Evolutionary conservation across 2,888 invertebrate genomes (phyloP).

Genomic region (Ptilodon capucinus): DNA sequence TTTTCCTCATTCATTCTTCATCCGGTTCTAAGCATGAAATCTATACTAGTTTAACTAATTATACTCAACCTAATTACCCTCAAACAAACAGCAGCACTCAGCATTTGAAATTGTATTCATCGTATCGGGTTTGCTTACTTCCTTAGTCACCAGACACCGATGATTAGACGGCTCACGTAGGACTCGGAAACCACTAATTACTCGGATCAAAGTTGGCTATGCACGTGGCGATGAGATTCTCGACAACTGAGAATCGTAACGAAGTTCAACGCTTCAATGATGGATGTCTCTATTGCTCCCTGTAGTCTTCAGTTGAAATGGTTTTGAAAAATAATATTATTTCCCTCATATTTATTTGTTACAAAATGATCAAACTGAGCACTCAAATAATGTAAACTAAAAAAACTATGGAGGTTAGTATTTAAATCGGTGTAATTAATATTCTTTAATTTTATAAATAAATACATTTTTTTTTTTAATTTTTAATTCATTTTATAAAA

Average conservation of each 20-base stretch:
- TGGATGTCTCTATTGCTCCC: not conserved
- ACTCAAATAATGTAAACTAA: too few species aligned
- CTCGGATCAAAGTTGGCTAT: not conserved
- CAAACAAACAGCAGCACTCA: not conserved
- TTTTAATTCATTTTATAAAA: too few species aligned
- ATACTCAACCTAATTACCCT: not conserved
- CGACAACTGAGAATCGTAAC: constrained; percentile 3
- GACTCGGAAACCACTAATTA: not conserved
- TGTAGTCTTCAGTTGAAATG: not conserved
- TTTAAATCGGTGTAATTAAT: too few species aligned
- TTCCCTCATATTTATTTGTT: too few species aligned
- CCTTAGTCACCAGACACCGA: not conserved
- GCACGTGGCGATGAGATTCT: not conserved
- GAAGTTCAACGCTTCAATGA: not conserved
- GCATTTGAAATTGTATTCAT: not conserved
- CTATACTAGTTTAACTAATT: too few species aligned
- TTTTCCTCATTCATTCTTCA: too few species aligned
- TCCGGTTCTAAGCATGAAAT: too few species aligned
- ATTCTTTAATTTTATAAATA: too few species aligned
- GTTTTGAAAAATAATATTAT: too few species aligned
- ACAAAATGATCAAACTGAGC: too few species aligned
- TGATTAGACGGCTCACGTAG: not conserved
- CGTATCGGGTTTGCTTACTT: not conserved
- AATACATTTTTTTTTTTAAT: too few species aligned
- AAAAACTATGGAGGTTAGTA: too few species aligned